phyloP scores from a whole-genome alignment of 2,113 vertebrate genomes.

The Oryzias woworae region DNA sequence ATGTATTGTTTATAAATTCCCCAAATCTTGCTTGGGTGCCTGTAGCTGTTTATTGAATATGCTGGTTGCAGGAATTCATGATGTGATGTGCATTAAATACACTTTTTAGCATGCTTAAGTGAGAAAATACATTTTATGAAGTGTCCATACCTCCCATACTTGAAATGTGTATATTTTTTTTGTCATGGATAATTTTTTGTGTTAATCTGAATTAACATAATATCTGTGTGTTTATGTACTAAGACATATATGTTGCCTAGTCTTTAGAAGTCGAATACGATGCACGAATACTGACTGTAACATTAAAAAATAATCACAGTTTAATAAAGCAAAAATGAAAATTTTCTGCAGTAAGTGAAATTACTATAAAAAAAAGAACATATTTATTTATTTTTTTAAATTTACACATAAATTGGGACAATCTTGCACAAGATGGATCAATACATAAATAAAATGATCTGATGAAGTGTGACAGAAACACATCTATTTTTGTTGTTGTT shows the following conservation, averaged over 20 bases:
- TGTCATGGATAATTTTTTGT: background rate
- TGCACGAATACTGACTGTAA: background rate
- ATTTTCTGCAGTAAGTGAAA: too few relatives aligned
- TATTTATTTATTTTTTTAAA: too few relatives aligned
- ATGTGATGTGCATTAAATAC: slow-evolving; percentile 11
- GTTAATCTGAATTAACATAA: background rate
- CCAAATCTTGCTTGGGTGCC: too few relatives aligned
- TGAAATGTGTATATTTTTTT: background rate
- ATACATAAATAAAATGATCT: too few relatives aligned
- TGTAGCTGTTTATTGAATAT: too few relatives aligned
- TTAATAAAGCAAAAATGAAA: too few relatives aligned
- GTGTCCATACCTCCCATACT: background rate
- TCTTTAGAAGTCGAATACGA: slow-evolving; percentile 6
- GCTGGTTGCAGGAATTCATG: background rate
- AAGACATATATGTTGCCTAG: slow-evolving; percentile 6
- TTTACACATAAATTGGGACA: too few relatives aligned
- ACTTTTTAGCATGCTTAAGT: background rate
- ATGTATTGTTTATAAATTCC: too few relatives aligned
- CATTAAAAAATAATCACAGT: background rate
- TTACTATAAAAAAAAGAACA: too few relatives aligned
- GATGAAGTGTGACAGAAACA: too few relatives aligned
- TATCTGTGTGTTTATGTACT: background rate
- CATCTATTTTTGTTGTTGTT: too few relatives aligned
- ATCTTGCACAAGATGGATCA: too few relatives aligned
- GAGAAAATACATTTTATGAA: background rate